Evolutionary conservation across 1,140 invertebrate genomes (phyloP).

Genomic region (Psix sp.): DNA sequence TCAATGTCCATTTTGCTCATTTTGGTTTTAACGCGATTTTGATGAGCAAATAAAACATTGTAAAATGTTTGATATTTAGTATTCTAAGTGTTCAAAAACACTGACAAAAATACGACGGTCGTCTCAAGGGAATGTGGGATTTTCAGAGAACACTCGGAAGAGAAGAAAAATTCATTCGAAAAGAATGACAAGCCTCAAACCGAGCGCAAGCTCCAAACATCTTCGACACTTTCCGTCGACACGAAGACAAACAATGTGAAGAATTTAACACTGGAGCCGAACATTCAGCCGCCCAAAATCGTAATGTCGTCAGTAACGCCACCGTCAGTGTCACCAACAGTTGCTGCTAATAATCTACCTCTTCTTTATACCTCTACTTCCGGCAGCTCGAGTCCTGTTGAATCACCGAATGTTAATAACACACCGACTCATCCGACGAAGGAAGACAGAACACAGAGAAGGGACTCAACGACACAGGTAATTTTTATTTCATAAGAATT

Average conservation of each 20-base stretch:
- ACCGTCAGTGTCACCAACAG: conserved; percentile 83
- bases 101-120: too few relatives aligned
- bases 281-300: conserved; percentile 86
- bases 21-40: too few relatives aligned
- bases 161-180: conserved; percentile 59
- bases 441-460: conserved; percentile 78
- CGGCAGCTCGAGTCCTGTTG: conserved; percentile 71
- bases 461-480: conserved; percentile 91
- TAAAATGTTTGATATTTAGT: too few relatives aligned
- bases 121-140: too few relatives aligned
- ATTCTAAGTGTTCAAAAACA: too few relatives aligned
- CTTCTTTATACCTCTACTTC: conserved; percentile 73
- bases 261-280: conserved; percentile 68
- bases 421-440: conserved; percentile 80
- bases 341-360: conserved; percentile 72
- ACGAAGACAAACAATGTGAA: conserved; percentile 71
- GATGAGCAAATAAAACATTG: too few relatives aligned
- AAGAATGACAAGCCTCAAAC: conserved; percentile 60
- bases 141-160: conserved; percentile 71
- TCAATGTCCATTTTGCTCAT: too few relatives aligned
- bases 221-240: conserved; percentile 70
- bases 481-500: neutral
- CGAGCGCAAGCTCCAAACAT: conserved; percentile 50
- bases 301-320: conserved; percentile 88
- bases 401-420: conserved; percentile 77